A percentile compares a stretch with the other conserved stretches of the same genome.
phyloP scores from a whole-genome alignment of 2,888 invertebrate genomes.

The Drosophila pegasa region DNA sequence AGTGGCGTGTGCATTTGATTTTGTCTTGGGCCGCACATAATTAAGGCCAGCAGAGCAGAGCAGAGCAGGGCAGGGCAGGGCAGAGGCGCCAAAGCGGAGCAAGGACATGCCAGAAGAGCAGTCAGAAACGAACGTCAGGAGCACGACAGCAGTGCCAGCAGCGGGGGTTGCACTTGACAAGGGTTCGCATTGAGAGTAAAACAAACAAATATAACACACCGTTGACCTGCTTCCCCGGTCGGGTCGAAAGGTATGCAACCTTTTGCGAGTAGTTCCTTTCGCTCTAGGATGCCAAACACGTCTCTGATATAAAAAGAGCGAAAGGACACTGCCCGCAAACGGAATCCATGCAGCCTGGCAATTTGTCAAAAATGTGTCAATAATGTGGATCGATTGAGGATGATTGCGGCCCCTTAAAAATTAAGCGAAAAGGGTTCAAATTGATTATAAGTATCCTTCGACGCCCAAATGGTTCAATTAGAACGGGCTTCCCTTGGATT shows the following conservation, averaged over 20 bases:
- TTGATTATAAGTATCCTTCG: constrained; percentile 47
- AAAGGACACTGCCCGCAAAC: constrained; percentile 55
- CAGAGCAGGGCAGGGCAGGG: constrained; percentile 47
- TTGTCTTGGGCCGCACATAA: constrained; percentile 74
- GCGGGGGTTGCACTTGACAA: constrained; percentile 59
- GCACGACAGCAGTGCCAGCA: constrained; percentile 33
- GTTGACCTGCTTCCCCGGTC: constrained; percentile 61
- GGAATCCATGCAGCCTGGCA: constrained; percentile 58
- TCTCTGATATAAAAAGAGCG: constrained; percentile 47
- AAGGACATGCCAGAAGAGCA: constrained; percentile 60
- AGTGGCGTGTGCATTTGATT: constrained; percentile 58
- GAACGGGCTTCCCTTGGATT: neutral
- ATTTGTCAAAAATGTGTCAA: constrained; percentile 81
- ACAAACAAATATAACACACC: constrained; percentile 63
- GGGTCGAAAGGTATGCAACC: constrained; percentile 64
- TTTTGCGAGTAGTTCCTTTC: constrained; percentile 42
- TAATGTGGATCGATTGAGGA: constrained; percentile 74
- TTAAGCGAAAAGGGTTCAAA: constrained; percentile 60
- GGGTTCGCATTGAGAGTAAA: constrained; percentile 75
- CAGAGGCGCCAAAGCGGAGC: constrained; percentile 70
- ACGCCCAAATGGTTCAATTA: constrained; percentile 30
- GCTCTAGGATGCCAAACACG: constrained; percentile 68
- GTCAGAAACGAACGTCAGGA: constrained; percentile 38
- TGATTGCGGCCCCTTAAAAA: constrained; percentile 57
- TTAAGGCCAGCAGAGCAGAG: constrained; percentile 67